phyloP scores from a whole-genome alignment of 2,113 vertebrate genomes.

The Ceyx melanurus region DNA sequence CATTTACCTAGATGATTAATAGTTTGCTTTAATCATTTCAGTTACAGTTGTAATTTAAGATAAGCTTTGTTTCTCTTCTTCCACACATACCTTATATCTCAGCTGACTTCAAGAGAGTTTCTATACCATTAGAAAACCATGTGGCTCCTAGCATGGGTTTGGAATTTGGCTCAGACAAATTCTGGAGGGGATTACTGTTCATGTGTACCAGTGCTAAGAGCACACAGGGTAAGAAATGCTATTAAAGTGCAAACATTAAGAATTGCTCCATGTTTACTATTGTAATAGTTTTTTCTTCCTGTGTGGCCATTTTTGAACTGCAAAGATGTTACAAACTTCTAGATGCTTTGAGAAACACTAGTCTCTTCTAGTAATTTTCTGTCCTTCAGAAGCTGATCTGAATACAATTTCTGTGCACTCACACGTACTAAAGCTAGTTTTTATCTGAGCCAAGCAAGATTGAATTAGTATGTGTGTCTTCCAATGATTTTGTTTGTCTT shows the following conservation, averaged over 20 bases:
- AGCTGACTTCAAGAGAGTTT: background rate
- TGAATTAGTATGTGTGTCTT: background rate
- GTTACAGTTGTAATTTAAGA: background rate
- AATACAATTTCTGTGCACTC: background rate
- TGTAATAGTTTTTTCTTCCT: background rate
- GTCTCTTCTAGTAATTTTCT: background rate
- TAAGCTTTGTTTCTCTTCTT: background rate
- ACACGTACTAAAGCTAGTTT: background rate
- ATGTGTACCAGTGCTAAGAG: background rate
- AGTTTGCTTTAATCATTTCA: background rate
- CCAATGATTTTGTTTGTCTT: slow-evolving; percentile 18
- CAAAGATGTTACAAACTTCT: background rate
- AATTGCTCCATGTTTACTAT: background rate
- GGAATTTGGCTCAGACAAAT: background rate
- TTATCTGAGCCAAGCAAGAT: background rate
- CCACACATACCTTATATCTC: background rate
- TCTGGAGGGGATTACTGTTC: background rate
- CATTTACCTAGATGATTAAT: background rate
- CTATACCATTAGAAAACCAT: background rate
- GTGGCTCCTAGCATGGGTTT: background rate
- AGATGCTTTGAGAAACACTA: background rate
- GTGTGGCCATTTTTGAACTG: background rate
- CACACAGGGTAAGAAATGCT: background rate
- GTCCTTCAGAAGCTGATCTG: background rate
- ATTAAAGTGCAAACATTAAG: background rate